A percentile compares a stretch with the other conserved stretches of the same genome.
These are phyloP conservation scores for Himalopsyche japonica DNA, from an alignment of 2,888 invertebrate genomes.

Conservation along the genomic window DNA sequence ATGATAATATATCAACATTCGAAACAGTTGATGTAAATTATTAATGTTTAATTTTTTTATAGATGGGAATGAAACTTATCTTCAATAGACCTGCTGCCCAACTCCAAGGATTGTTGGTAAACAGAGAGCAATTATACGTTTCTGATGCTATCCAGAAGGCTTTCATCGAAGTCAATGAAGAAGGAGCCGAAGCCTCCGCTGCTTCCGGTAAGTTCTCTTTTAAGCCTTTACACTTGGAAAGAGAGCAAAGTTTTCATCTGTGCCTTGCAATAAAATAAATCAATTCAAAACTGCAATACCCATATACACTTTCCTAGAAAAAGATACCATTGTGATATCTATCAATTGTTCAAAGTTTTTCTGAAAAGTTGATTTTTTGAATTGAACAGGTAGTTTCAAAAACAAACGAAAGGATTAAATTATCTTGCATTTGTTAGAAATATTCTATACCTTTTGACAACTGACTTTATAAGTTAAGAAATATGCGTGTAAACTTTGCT, in stretches of 20 bases:
- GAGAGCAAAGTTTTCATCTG: background rate
- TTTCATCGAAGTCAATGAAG: slow-evolving; percentile 84
- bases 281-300: background rate
- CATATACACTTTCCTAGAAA: too few relatives aligned
- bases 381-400: too few relatives aligned
- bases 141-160: slow-evolving; percentile 81
- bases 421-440: too few relatives aligned
- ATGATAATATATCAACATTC: too few relatives aligned
- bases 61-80: slow-evolving; percentile 74
- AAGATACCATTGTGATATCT: background rate
- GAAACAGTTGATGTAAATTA: too few relatives aligned
- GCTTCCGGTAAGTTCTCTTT: slow-evolving; percentile 69
- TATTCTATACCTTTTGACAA: too few relatives aligned
- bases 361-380: too few relatives aligned
- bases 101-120: slow-evolving; percentile 65
- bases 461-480: too few relatives aligned
- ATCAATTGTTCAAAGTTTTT: too few relatives aligned
- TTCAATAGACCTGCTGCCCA: slow-evolving; percentile 64
- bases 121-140: slow-evolving; percentile 58
- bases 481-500: too few relatives aligned
- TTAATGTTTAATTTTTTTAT: slow-evolving; percentile 44
- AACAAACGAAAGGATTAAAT: too few relatives aligned
- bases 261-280: background rate
- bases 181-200: slow-evolving; percentile 84
- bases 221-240: background rate